Evolutionary conservation across 2,113 vertebrate genomes (phyloP), one percentile per base, ranked within the genome.

Genomic region (Nasalis larvatus): DNA sequence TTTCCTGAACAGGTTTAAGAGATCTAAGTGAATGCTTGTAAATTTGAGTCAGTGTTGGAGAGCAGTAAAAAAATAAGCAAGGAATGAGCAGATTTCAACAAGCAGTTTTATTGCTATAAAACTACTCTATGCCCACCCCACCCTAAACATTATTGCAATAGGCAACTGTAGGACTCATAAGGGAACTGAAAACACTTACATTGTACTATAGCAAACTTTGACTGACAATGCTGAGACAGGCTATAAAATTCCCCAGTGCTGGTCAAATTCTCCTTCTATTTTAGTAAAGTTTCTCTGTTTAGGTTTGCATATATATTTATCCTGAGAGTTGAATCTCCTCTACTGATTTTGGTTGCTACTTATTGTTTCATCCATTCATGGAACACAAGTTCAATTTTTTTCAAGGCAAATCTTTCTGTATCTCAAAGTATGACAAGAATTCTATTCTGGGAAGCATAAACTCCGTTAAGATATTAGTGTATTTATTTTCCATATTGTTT

Each of bases 301-400:
- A 97, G 78, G 74, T 97, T 97, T 97, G 90, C 80, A 85, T 97
- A 94, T 97, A 94, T 49, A 71, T 98, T 96, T 97, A 96, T 78
- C 42, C 66, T 86, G 89, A 91, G 91, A 80, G 77, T 94, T 96
- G 60, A 77, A 27, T 97, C 25, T 27, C 14, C 9, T 86, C 27
- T 54, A 49, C 73, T 96, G 63, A 98, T 96, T 98, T 98, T 93
- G 63, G 68, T 87, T 98, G 83, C 77, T 97, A 89, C 54, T 97
- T 89, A 40, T 96, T 86, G 45, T 74, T 96, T 98, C 35, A 71
- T 97, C 96, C 63, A 94, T 94, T 97, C 95, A 96, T 95, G 90
- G 89, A 98, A 86, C 3, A 80, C 40, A 76, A 37, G 73, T 45
- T 80, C 58, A 86, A 88, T 66, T 80, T 86, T 96, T 63, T 88